phyloP scores from a whole-genome alignment of 2,888 invertebrate genomes.

The Gryllus longicercus region DNA sequence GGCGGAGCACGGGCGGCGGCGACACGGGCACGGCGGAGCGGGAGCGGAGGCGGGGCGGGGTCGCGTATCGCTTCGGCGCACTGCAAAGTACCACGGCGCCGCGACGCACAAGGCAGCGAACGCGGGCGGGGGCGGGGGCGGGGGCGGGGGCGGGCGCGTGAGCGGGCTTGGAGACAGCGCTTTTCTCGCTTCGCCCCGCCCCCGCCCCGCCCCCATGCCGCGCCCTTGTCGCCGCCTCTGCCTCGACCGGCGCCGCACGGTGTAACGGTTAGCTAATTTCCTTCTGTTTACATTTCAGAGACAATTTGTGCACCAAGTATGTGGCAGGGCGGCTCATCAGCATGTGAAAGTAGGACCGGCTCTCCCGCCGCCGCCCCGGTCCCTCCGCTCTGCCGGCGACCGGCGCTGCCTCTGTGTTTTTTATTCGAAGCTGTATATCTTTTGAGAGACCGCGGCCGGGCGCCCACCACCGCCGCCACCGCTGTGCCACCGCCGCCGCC shows the following conservation, averaged over 20 bases:
- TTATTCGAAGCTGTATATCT: conserved; percentile 23
- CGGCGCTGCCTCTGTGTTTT: background rate
- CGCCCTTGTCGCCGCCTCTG: background rate
- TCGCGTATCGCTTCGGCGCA: background rate
- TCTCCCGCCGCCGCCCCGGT: background rate
- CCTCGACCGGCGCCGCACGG: too few species aligned
- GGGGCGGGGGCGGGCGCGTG: background rate
- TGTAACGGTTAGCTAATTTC: conserved; percentile 3
- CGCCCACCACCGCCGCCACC: background rate
- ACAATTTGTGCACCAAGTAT: conserved; percentile 10
- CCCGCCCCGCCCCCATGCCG: background rate
- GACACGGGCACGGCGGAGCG: background rate
- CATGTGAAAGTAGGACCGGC: background rate
- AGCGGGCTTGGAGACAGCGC: background rate
- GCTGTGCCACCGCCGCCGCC: too few species aligned
- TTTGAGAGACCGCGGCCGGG: conserved; percentile 18
- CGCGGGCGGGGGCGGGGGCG: background rate
- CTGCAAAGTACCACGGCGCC: background rate
- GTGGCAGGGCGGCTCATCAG: conserved; percentile 3
- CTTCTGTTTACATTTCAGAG: conserved; percentile 10
- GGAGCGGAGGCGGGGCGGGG: background rate
- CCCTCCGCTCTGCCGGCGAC: background rate
- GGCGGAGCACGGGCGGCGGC: background rate
- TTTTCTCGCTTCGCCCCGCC: background rate
- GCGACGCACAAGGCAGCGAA: background rate